Conservation (phyloP, 2,113 vertebrate species). For the Machaerirhynchus nigripectus region DNA sequence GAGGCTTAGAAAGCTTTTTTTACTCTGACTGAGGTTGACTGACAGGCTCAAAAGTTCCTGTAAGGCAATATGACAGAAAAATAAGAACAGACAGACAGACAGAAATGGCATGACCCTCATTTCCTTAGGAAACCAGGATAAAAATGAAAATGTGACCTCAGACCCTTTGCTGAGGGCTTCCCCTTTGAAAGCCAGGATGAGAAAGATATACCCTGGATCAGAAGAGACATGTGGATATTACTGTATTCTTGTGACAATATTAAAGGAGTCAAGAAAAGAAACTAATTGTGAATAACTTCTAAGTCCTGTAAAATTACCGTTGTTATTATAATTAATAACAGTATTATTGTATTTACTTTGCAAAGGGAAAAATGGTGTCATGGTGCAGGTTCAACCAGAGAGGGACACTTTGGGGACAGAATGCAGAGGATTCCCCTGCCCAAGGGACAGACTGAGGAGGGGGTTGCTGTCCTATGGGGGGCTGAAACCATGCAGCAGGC, state of each 20-base stretch:
- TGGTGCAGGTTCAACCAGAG: background rate
- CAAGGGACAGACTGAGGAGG: background rate
- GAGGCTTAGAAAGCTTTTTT: background rate
- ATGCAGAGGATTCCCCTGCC: background rate
- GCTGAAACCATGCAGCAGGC: background rate
- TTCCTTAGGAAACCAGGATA: slow-evolving; percentile 40
- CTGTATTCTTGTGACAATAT: background rate
- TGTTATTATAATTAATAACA: background rate
- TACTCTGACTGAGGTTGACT: background rate
- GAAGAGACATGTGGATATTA: background rate
- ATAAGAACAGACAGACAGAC: slow-evolving; percentile 34
- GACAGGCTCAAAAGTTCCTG: slow-evolving; percentile 2
- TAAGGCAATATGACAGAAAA: slow-evolving; percentile 32
- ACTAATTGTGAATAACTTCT: background rate
- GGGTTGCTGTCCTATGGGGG: background rate
- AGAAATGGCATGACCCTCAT: background rate
- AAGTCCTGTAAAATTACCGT: background rate
- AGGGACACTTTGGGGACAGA: background rate
- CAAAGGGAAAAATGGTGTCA: background rate
- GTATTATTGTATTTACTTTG: background rate
- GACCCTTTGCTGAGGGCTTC: slow-evolving; percentile 24
- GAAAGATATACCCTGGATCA: background rate
- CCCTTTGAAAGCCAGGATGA: background rate
- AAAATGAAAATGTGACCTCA: slow-evolving; percentile 54
- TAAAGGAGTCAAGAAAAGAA: background rate